These are phyloP conservation scores for Melanerpes formicivorus DNA, from an alignment of 2,113 vertebrate genomes.

Conservation along the genomic window DNA sequence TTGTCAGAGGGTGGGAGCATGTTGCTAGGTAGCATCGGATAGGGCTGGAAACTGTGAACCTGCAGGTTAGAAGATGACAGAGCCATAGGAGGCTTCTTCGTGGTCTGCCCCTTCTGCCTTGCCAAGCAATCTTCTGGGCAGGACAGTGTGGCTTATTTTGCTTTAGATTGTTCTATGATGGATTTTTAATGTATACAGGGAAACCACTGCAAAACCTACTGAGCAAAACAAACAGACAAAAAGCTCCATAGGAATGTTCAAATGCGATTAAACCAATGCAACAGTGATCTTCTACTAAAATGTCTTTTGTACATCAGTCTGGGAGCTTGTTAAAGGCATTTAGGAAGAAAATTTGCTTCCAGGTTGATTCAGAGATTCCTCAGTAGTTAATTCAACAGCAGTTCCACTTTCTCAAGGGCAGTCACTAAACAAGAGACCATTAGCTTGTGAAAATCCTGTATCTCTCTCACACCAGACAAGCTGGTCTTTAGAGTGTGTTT, in stretches of 20 bases:
- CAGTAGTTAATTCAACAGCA: background rate
- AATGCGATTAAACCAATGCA: background rate
- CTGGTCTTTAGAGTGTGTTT: background rate
- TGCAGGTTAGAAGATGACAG: background rate
- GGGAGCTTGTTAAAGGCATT: background rate
- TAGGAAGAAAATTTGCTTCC: conserved; percentile 18
- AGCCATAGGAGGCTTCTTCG: background rate
- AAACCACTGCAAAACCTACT: background rate
- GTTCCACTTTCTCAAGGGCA: background rate
- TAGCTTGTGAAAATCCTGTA: background rate
- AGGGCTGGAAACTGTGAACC: background rate
- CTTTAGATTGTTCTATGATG: background rate
- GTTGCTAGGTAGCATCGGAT: background rate
- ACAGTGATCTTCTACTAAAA: background rate
- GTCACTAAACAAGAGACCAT: background rate
- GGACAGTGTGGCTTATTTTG: background rate
- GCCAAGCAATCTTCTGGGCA: background rate
- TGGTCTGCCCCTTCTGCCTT: background rate
- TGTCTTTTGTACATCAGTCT: background rate
- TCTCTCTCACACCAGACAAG: background rate
- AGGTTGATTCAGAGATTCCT: conserved; percentile 26
- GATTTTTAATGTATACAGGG: background rate
- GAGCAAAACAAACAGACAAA: background rate
- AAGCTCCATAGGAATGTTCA: background rate
- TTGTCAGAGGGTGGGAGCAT: background rate